Conservation (phyloP, 1,140 invertebrate species). For the Aphis gossypii region DNA sequence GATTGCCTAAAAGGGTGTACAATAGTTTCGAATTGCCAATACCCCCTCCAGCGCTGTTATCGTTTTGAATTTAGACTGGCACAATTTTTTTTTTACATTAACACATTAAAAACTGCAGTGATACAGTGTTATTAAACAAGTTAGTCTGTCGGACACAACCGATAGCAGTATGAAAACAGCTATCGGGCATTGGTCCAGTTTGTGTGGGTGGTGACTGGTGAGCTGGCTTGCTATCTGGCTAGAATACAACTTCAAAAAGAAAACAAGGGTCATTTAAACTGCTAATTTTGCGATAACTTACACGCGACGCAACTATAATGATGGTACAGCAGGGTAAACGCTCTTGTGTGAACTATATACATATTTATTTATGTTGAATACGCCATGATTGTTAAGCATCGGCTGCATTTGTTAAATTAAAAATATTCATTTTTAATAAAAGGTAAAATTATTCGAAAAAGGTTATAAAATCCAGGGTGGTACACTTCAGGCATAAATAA, state of each 20-base stretch:
- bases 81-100: slow-evolving; percentile 44
- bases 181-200: slow-evolving; percentile 36
- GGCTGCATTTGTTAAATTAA: background rate
- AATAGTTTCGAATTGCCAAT: background rate
- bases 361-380: background rate
- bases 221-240: slow-evolving; percentile 36
- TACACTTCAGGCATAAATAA: background rate
- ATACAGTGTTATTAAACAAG: slow-evolving; percentile 53
- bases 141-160: background rate
- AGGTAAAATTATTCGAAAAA: background rate
- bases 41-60: slow-evolving; percentile 33
- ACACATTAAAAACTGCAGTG: background rate
- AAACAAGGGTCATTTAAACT: slow-evolving; percentile 47
- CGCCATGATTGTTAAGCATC: background rate
- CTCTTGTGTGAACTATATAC: background rate
- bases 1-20: background rate
- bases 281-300: background rate
- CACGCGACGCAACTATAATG: background rate
- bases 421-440: slow-evolving; percentile 6
- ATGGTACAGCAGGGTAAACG: background rate
- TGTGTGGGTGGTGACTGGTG: slow-evolving; percentile 10
- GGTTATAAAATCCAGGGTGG: background rate
- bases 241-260: slow-evolving; percentile 16
- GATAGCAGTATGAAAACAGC: slow-evolving; percentile 6
- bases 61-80: slow-evolving; percentile 34